Conservation (phyloP, 2,113 vertebrate species). For the Zingel zingel region DNA sequence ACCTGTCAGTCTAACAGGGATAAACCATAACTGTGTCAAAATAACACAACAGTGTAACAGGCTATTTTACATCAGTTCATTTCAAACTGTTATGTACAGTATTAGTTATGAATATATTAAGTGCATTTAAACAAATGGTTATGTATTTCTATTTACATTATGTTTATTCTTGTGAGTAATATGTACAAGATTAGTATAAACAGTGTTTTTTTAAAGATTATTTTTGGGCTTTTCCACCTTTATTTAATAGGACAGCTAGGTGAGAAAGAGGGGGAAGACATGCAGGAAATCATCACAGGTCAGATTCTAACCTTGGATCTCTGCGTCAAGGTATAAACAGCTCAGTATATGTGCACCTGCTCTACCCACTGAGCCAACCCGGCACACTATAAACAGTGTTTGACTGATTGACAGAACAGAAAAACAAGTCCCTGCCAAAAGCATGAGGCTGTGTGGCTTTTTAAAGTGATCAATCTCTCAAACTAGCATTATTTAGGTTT, state of each 20-base stretch:
- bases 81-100: not conserved
- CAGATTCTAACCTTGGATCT: too few species aligned
- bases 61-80: not conserved
- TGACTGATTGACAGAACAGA: slow-evolving; percentile 36
- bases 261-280: too few species aligned
- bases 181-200: not conserved
- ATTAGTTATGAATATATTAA: not conserved
- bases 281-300: too few species aligned
- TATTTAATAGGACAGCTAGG: too few species aligned
- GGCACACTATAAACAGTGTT: not conserved
- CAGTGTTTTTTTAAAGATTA: not conserved
- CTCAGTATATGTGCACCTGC: too few species aligned
- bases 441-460: slow-evolving; percentile 33
- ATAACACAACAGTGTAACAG: not conserved
- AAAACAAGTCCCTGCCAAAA: slow-evolving; percentile 34
- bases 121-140: not conserved
- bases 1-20: not conserved
- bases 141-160: not conserved
- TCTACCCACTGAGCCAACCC: too few species aligned
- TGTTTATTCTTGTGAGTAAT: not conserved
- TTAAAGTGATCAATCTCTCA: slow-evolving; percentile 44
- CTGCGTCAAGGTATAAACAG: too few species aligned
- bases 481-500: not conserved
- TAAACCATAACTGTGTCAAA: not conserved
- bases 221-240: too few species aligned